Evolutionary conservation across 2,113 vertebrate species (phyloP), one percentile per base, ranked within the genome.

Genomic region (Aramus guarauna): DNA sequence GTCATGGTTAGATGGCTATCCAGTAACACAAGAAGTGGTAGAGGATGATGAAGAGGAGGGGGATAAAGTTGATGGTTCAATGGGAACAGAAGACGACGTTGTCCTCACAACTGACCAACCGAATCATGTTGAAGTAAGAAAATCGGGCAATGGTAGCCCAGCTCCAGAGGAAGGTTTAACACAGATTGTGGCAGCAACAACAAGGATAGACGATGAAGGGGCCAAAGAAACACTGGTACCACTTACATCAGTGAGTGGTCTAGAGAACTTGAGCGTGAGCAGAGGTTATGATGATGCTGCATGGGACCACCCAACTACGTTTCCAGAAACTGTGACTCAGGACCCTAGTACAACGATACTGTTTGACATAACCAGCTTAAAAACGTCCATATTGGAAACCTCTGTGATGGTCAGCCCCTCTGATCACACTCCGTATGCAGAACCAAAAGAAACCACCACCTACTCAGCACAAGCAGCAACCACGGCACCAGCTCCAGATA

Each of bases 1-100:
- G 24, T 99, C 99, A 1, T 99, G 99, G 99, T 84, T 99, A 59
- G 99, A 99, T 7, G 99, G 99, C 72, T 99, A 99, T 88, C 99
- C 99, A 21, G 98, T 99, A 66, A 97, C 97, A 4, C 98, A 98
- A 5, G 98, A 98, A 52, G 94, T 97, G 29, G 95, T 91, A 64
- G 97, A 96, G 59, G 98, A 97, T 47, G 93, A 91, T 4, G 96
- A 97, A 67, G 97, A 97, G 52, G 94, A 96, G 34, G 96, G 58
- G 4, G 97, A 98, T 78, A 98, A 97, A 79, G 91, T 95, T 24
- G 97, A 96, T 50, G 95, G 96, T 11, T 98, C 98, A 0, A 98
- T 98, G 88, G 98, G 97, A 67, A 92, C 89, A 48, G 98, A 97
- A 32, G 98, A 98, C 1, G 94, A 97, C 4, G 12, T 63, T 2